Evolutionary conservation across 2,113 vertebrate species (phyloP).

Genomic region (Calidris pygmaea): DNA sequence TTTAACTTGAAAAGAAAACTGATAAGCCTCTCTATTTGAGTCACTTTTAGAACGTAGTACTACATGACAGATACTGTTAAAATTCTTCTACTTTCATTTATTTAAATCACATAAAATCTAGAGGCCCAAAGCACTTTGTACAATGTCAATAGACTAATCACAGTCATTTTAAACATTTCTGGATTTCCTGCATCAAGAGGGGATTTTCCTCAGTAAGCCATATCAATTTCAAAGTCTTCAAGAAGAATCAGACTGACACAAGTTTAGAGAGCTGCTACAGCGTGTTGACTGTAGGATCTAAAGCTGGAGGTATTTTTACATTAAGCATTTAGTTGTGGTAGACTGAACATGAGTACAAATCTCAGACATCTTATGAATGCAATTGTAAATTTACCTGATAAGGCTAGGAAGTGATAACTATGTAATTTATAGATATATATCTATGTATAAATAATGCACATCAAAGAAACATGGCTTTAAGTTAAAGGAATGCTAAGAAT

Average conservation of each 20-base stretch:
- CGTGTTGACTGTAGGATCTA: background rate
- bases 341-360: background rate
- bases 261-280: background rate
- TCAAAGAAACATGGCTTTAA: background rate
- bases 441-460: background rate
- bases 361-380: background rate
- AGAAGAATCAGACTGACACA: background rate
- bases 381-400: background rate
- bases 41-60: background rate
- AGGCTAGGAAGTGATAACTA: background rate
- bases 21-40: background rate
- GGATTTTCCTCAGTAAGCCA: background rate
- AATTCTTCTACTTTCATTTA: background rate
- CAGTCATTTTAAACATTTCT: background rate
- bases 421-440: background rate
- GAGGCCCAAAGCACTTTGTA: background rate
- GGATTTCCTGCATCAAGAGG: background rate
- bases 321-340: background rate
- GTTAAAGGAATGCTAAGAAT: background rate
- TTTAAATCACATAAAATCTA: slow-evolving; percentile 15
- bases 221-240: background rate
- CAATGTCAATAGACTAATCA: background rate
- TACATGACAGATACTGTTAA: background rate
- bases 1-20: background rate
- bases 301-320: background rate